Evolutionary conservation across 2,113 vertebrate species (phyloP).

Genomic region (Lophius piscatorius): DNA sequence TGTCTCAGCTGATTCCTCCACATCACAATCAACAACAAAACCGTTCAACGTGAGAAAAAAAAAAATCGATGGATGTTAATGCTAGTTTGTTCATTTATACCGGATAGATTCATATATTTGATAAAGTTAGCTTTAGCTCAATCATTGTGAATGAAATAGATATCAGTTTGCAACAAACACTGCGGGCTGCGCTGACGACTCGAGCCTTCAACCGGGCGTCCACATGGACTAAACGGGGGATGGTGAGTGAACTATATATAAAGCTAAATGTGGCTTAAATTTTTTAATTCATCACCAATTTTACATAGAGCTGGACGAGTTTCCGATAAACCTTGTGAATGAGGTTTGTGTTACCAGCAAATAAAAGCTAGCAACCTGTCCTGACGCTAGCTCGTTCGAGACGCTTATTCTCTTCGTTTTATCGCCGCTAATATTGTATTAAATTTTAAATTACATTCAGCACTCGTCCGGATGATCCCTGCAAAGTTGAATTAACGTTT

Average conservation of each 20-base stretch:
- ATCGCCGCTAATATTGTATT: neutral
- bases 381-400: constrained; percentile 54
- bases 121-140: no score
- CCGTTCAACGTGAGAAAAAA: no score
- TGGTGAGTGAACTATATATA: no score
- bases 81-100: no score
- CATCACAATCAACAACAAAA: no score
- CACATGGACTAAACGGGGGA: neutral
- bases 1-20: no score
- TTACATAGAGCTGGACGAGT: neutral
- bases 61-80: no score
- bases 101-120: no score
- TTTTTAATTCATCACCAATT: no score
- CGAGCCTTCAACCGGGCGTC: constrained; percentile 18
- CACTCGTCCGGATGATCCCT: fast-evolving
- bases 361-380: constrained; percentile 69
- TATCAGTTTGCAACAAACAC: constrained; percentile 32
- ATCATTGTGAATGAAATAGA: constrained; percentile 13
- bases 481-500: neutral
- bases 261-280: no score
- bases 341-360: constrained; percentile 28
- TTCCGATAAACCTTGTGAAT: constrained; percentile 6
- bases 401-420: constrained; percentile 16
- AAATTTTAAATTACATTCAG: no score
- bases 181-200: constrained; percentile 15